Evolutionary conservation across 1,140 invertebrate species (phyloP), one percentile per base, ranked within the genome.

Genomic region (Aphis gossypii): DNA sequence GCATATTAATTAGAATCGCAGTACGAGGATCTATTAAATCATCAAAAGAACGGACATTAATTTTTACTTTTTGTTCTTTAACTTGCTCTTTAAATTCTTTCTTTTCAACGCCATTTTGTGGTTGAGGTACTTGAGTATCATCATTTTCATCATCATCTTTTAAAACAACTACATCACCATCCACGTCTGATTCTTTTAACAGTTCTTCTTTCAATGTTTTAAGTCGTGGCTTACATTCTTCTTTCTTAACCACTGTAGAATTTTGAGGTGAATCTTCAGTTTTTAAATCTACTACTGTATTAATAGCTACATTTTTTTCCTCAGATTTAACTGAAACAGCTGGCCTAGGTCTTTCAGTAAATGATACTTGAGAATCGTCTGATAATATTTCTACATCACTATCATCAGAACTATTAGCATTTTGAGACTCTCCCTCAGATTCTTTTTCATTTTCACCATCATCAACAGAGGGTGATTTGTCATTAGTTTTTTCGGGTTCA

Each of bases 161-260:
- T 48, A 83, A 25, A 30, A 46, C 11, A 83, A 48, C 68, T 92
- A 92, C 14, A 3, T 92, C 68, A 82, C n/a, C 25, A n/a, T 84
- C 91, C 5, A 38, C 6, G 2, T 92, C 48, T 18, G 20, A n/a
- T 44, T 93, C 92, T 84, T 93, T 93, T 41, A 56, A 30, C 1
- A 56, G 21, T 84, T 93, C 92, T 25, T 93, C 92, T 56, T 93
- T 93, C 21, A 93, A 93, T 56, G 82, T 44, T 86, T 92, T 92
- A 51, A 93, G 14, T 44, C n/a, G 54, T 23, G n/a, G 0, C 25
- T 56, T 86, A 48, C 23, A 68, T 23, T 92, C 60, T 54, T 93
- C 92, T 30, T 82, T 93, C 20, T 86, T 86, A 18, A 86, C 82
- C 6, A 25, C 38, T 20, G 38, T 51, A 68, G 91, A 41, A 41